Percentiles rank a stretch among this genome's conserved stretches.
These are phyloP conservation scores for Drosophila helvetica DNA, from an alignment of 2,888 invertebrate species.

Conservation along the genomic window DNA sequence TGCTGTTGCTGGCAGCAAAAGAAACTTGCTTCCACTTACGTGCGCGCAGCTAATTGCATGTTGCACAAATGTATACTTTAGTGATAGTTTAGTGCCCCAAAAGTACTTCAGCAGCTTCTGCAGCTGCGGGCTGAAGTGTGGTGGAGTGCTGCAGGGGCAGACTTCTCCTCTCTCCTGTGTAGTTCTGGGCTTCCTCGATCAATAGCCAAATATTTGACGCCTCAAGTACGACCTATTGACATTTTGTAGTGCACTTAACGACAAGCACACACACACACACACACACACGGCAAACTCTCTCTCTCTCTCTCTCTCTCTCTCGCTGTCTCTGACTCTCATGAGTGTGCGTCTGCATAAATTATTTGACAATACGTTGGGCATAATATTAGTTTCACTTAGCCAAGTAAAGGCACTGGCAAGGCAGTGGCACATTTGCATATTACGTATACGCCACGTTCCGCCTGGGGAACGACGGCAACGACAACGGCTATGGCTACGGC, in stretches of 20 bases:
- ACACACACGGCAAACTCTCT: constrained; percentile 7
- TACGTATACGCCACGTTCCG: constrained; percentile 57
- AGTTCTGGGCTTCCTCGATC: constrained; percentile 40
- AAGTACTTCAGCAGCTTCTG: constrained; percentile 2
- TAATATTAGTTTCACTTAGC: constrained; percentile 72
- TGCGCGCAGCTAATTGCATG: constrained; percentile 46
- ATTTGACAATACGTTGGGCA: constrained; percentile 62
- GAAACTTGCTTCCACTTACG: constrained; percentile 57
- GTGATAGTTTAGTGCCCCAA: background rate
- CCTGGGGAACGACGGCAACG: constrained; percentile 15
- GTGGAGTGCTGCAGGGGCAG: background rate
- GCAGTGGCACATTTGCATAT: constrained; percentile 65
- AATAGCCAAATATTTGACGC: constrained; percentile 69
- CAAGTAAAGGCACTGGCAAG: constrained; percentile 17
- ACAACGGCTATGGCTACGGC: background rate
- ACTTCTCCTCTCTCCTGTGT: background rate
- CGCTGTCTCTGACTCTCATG: background rate
- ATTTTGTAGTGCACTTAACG: constrained; percentile 70
- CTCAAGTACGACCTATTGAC: constrained; percentile 63
- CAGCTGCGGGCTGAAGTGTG: background rate
- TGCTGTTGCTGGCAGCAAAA: background rate
- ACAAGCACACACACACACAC: constrained; percentile 46
- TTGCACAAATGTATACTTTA: constrained; percentile 36
- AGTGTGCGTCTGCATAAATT: constrained; percentile 69
- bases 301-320: constrained; percentile 3